A percentile compares a stretch with the other conserved stretches of the same genome.
phyloP scores from a whole-genome alignment of 2,888 invertebrate species.

The Deilephila elpenor region DNA sequence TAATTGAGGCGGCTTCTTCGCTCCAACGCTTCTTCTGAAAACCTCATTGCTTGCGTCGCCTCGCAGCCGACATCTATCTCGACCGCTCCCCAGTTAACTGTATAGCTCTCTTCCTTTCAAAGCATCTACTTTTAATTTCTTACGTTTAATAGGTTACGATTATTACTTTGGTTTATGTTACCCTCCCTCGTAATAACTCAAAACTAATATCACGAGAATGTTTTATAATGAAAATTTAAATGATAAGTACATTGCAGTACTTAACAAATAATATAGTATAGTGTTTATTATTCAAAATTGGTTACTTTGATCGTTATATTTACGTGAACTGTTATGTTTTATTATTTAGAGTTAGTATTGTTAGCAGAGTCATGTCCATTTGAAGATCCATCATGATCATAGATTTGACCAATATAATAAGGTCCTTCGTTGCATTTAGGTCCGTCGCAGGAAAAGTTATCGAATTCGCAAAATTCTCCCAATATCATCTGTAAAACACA shows the following conservation, averaged over 20 bases:
- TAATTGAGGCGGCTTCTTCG: slow-evolving; percentile 76
- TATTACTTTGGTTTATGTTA: slow-evolving; percentile 10
- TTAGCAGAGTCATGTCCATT: slow-evolving; percentile 23
- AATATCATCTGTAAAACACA: slow-evolving; percentile 61
- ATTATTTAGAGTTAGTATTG: neutral
- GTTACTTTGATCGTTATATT: neutral
- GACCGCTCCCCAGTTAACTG: slow-evolving; percentile 32
- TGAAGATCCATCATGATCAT: slow-evolving; percentile 28
- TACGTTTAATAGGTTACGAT: slow-evolving; percentile 3
- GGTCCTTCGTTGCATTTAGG: slow-evolving; percentile 77
- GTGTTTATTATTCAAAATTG: too few species aligned
- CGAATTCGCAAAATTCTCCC: slow-evolving; percentile 77
- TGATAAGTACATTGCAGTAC: neutral
- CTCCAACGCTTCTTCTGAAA: slow-evolving; percentile 64
- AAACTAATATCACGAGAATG: neutral
- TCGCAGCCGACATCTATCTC: slow-evolving; percentile 38
- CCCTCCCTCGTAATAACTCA: neutral
- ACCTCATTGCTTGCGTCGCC: slow-evolving; percentile 49
- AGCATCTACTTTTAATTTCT: slow-evolving; percentile 23
- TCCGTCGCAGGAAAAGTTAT: slow-evolving; percentile 76
- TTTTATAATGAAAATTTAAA: neutral
- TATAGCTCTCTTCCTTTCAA: slow-evolving; percentile 29
- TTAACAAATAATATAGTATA: neutral
- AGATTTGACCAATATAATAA: slow-evolving; percentile 54
- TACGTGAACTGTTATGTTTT: neutral